Percentiles rank a stretch among this genome's conserved stretches.
Evolutionary conservation across 2,797 vertebrate genomes (phyloP).

Genomic region (Vultur gryphus): DNA sequence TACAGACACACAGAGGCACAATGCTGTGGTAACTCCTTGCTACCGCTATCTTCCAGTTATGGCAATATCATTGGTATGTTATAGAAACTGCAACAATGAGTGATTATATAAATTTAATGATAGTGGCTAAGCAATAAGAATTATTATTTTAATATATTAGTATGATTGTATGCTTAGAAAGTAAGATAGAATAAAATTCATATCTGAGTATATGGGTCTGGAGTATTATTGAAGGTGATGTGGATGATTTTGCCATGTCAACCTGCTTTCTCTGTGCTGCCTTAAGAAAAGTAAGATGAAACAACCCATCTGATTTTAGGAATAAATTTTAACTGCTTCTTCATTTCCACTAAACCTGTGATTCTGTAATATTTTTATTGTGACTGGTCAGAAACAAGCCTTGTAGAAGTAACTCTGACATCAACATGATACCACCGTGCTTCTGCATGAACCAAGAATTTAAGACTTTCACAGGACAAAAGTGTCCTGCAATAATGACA

Average conservation of each 20-base stretch:
- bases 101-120: background rate
- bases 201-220: background rate
- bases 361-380: background rate
- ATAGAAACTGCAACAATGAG: background rate
- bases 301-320: background rate
- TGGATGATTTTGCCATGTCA: background rate
- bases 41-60: background rate
- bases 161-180: background rate
- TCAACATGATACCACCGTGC: fast-evolving
- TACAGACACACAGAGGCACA: background rate
- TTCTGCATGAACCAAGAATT: background rate
- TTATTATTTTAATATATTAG: background rate
- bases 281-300: background rate
- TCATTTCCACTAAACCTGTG: background rate
- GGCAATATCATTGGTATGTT: background rate
- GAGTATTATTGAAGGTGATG: background rate
- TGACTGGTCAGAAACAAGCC: background rate
- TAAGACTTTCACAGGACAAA: background rate
- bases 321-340: background rate
- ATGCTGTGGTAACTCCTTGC: background rate
- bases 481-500: background rate
- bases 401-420: background rate
- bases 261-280: background rate
- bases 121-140: background rate
- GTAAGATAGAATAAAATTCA: background rate